phyloP scores from a whole-genome alignment of 1,140 invertebrate species.

The Adoxophyes honmai region DNA sequence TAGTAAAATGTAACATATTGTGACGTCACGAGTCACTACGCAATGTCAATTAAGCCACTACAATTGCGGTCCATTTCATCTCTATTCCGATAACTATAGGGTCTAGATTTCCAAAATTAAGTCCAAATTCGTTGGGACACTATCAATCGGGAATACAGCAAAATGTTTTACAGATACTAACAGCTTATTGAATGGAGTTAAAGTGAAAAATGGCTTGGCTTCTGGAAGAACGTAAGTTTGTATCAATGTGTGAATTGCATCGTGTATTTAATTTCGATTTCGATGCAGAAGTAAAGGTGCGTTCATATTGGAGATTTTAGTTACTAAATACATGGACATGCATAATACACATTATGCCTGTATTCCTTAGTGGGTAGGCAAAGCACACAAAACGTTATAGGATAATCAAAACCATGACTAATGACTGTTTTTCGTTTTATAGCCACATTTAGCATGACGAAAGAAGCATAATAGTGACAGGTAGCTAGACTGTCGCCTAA shows the following conservation, averaged over 20 bases:
- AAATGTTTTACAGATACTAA: not conserved
- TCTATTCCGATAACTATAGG: constrained; percentile 1
- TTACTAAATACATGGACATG: too few relatives aligned
- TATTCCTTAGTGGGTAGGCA: too few relatives aligned
- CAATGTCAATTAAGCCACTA: constrained; percentile 20
- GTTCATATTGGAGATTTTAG: not conserved
- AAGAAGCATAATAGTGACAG: too few relatives aligned
- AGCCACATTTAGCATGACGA: too few relatives aligned
- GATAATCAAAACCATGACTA: too few relatives aligned
- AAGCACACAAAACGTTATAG: too few relatives aligned
- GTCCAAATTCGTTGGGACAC: not conserved
- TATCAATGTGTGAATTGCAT: constrained; percentile 20
- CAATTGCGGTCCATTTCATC: not conserved
- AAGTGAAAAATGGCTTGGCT: not conserved
- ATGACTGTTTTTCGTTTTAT: too few relatives aligned
- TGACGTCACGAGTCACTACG: constrained; percentile 24
- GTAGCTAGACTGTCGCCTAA: too few relatives aligned
- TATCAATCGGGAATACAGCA: constrained; percentile 1
- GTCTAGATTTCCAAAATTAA: not conserved
- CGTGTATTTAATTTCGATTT: constrained; percentile 29
- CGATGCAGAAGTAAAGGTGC: constrained; percentile 18
- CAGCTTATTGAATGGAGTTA: not conserved
- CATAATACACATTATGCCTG: too few relatives aligned
- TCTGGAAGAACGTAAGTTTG: not conserved
- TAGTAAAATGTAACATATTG: constrained; percentile 12